These are phyloP conservation scores for Drosophila gaucha DNA, from an alignment of 2,888 invertebrate species.

Conservation along the genomic window DNA sequence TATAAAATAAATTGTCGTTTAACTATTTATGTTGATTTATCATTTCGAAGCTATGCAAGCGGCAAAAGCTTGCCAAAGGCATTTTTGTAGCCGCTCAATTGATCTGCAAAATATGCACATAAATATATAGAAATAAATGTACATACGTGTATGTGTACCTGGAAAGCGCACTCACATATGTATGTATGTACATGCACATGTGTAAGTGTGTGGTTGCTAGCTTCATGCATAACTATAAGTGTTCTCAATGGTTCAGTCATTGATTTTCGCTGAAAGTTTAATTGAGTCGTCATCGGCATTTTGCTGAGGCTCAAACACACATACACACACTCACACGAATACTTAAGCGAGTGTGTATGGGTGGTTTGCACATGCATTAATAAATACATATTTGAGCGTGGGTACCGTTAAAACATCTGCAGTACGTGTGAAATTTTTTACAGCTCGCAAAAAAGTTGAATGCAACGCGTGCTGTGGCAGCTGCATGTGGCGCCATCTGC, in stretches of 20 bases:
- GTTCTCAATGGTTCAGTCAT: constrained; percentile 50
- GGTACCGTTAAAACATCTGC: constrained; percentile 41
- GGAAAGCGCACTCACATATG: not conserved
- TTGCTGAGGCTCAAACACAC: constrained; percentile 18
- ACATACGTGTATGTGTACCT: not conserved
- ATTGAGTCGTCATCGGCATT: constrained; percentile 51
- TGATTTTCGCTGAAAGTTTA: constrained; percentile 53
- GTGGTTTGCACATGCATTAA: constrained; percentile 12
- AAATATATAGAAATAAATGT: constrained; percentile 3
- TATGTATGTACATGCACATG: not conserved
- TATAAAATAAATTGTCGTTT: constrained; percentile 47
- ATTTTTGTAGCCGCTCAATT: constrained; percentile 45
- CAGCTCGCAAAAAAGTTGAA: constrained; percentile 25
- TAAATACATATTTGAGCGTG: constrained; percentile 17
- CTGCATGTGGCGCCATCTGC: constrained; percentile 45
- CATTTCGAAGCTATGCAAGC: constrained; percentile 21
- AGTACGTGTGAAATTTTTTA: constrained; percentile 46
- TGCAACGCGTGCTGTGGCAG: constrained; percentile 44
- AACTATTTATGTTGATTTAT: constrained; percentile 60
- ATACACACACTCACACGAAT: no score
- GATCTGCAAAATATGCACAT: constrained; percentile 55
- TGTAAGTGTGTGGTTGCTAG: constrained; percentile 10
- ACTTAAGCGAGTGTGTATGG: not conserved
- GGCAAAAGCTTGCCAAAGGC: constrained; percentile 7
- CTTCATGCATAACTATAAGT: constrained; percentile 42